These are phyloP conservation scores for Mustelus asterias DNA, from an alignment of 2,113 vertebrate species.

Conservation along the genomic window DNA sequence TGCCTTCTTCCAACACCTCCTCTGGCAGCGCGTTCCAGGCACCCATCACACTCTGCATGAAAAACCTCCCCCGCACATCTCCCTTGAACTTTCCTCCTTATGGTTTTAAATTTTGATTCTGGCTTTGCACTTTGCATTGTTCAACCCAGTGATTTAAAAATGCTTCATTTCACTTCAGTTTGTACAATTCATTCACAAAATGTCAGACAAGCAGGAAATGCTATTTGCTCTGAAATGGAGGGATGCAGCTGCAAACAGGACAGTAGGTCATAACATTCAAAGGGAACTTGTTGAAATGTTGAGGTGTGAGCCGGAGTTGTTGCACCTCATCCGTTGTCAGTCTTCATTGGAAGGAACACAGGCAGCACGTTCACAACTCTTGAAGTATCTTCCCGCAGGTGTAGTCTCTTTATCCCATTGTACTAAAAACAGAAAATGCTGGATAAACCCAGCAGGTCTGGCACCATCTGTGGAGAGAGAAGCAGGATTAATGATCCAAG, in stretches of 20 bases:
- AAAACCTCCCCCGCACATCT: too few relatives aligned
- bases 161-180: background rate
- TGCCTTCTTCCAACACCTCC: too few relatives aligned
- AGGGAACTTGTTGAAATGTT: background rate
- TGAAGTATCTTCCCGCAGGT: too few relatives aligned
- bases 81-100: too few relatives aligned
- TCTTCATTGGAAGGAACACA: background rate
- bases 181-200: background rate
- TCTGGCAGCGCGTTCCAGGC: too few relatives aligned
- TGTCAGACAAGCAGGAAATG: background rate
- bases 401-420: background rate
- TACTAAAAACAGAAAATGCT: too few relatives aligned
- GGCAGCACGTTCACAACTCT: background rate
- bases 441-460: too few relatives aligned
- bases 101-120: background rate
- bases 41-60: too few relatives aligned
- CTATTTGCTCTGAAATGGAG: background rate
- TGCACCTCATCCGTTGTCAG: background rate
- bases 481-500: too few relatives aligned
- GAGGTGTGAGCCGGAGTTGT: background rate
- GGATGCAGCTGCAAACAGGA: background rate
- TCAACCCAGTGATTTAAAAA: background rate
- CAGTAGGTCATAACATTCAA: background rate
- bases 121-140: background rate
- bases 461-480: too few relatives aligned